A percentile compares a stretch with the other conserved stretches of the same genome.
Evolutionary conservation across 2,888 invertebrate genomes (phyloP).

Genomic region (Ptilodon capucinus): DNA sequence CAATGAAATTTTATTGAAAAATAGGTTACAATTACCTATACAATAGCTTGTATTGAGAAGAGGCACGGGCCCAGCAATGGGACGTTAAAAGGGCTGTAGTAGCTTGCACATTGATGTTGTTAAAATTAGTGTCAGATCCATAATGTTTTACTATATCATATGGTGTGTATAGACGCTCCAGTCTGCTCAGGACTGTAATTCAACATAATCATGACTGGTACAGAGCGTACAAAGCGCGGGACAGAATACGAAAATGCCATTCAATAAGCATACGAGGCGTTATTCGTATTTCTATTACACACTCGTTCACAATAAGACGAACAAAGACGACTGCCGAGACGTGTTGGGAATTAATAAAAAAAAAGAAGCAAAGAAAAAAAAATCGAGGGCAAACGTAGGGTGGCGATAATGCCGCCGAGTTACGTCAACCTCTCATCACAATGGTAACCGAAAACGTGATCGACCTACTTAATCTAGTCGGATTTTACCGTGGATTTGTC

Average conservation of each 20-base stretch:
- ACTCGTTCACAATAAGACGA: slow-evolving; percentile 70
- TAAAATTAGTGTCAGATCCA: too few relatives aligned
- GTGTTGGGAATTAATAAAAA: slow-evolving; percentile 75
- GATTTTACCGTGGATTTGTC: slow-evolving; percentile 47
- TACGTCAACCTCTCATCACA: slow-evolving; percentile 64
- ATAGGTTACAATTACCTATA: too few relatives aligned
- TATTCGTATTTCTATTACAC: slow-evolving; percentile 59
- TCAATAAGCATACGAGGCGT: slow-evolving; percentile 44
- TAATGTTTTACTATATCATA: too few relatives aligned
- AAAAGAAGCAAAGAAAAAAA: slow-evolving; percentile 32
- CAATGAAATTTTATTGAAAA: too few relatives aligned
- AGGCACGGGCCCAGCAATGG: too few relatives aligned
- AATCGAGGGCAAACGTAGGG: slow-evolving; percentile 61
- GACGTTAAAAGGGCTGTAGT: too few relatives aligned
- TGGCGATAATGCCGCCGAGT: slow-evolving; percentile 60
- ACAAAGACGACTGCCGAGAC: slow-evolving; percentile 63
- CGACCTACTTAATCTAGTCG: slow-evolving; percentile 60
- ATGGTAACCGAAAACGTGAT: slow-evolving; percentile 67
- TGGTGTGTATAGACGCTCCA: too few relatives aligned
- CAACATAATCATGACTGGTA: slow-evolving; percentile 18
- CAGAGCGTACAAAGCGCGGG: slow-evolving; percentile 34
- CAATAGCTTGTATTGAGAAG: too few relatives aligned
- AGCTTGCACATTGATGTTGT: too few relatives aligned
- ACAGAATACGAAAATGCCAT: slow-evolving; percentile 56
- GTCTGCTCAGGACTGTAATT: too few relatives aligned